These are phyloP conservation scores for Melipona beecheii DNA, from an alignment of 2,888 invertebrate genomes.

Conservation along the genomic window DNA sequence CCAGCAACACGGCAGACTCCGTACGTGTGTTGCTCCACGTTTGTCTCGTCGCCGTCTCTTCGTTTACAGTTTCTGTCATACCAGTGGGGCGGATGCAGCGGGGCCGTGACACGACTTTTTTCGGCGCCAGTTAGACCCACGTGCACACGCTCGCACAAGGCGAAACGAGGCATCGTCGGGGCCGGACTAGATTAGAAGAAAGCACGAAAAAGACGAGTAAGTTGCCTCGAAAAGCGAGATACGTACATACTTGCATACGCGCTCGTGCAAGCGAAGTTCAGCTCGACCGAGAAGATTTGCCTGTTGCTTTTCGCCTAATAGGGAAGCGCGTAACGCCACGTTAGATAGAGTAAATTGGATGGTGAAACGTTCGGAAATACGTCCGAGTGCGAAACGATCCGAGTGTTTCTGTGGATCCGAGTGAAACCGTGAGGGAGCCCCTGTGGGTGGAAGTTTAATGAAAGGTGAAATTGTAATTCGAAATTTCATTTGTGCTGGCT, in stretches of 20 bases:
- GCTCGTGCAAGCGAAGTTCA: background rate
- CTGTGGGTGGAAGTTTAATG: background rate
- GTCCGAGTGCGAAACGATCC: background rate
- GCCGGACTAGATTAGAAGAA: background rate
- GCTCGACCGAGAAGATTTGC: background rate
- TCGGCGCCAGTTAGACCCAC: constrained; percentile 43
- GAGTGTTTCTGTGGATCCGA: background rate
- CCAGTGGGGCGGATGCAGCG: constrained; percentile 25
- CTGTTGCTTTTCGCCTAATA: background rate
- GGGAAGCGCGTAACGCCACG: background rate
- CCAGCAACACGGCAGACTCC: background rate
- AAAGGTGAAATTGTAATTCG: background rate
- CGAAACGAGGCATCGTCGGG: background rate
- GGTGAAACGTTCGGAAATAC: background rate
- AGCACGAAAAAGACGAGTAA: constrained; percentile 13
- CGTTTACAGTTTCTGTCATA: constrained; percentile 42
- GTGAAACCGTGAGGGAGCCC: constrained; percentile 19
- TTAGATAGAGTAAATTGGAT: background rate
- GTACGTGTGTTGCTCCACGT: constrained; percentile 13
- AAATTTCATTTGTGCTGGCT: background rate
- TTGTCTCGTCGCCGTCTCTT: constrained; percentile 27
- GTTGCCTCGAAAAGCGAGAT: background rate
- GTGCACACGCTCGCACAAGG: constrained; percentile 34
- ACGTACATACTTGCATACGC: too few relatives aligned
- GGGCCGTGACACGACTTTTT: constrained; percentile 27